Evolutionary conservation across 1,140 invertebrate genomes (phyloP), one percentile per base, ranked within the genome.

Genomic region (Papilio glaucus): DNA sequence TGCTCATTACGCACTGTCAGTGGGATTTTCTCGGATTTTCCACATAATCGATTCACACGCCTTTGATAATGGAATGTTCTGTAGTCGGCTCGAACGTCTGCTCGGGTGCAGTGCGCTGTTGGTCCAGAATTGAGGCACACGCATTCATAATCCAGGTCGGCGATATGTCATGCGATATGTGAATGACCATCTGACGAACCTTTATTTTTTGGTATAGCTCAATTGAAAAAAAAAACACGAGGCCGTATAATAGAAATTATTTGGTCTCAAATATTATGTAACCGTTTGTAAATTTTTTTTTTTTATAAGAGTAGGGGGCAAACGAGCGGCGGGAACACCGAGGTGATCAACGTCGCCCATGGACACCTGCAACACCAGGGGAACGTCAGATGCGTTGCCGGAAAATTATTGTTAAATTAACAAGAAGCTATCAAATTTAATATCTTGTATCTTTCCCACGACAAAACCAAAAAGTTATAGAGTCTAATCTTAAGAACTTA

Each of bases 1-100:
- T 77, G 74, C 77, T 80, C 82, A 72, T 80, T 80, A 83, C 76
- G 73, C 76, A 80, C 69, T 82, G 74, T 87, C 76, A 79, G 75
- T 77, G 84, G 79, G 79, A 88, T 91, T 92, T 92, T 90, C 88
- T 92, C 84, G 76, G 82, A 87, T 91, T 91, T 92, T 90, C 89
- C 84, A 86, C 80, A 83, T 89, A 91, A 91, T 85, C 86, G 87
- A 87, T 90, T 92, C 86, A 83, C 83, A 82, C 85, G 39, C 63
- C 38, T 45, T 42, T n/a, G 33, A 62, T 62, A 62, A 62, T 33
- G 60, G 26, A 37, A 33, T 62, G 49, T 24, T 24, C 21, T 57
- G 49, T 49, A 2, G 45, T 24, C 18, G 49, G 49, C 24, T 57
- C 24, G 26, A 61, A 15, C 60, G 29, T 61, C 26, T 37, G 60